Evolutionary conservation across 2,888 invertebrate genomes (phyloP).

Genomic region (Sepiola atlantica): DNA sequence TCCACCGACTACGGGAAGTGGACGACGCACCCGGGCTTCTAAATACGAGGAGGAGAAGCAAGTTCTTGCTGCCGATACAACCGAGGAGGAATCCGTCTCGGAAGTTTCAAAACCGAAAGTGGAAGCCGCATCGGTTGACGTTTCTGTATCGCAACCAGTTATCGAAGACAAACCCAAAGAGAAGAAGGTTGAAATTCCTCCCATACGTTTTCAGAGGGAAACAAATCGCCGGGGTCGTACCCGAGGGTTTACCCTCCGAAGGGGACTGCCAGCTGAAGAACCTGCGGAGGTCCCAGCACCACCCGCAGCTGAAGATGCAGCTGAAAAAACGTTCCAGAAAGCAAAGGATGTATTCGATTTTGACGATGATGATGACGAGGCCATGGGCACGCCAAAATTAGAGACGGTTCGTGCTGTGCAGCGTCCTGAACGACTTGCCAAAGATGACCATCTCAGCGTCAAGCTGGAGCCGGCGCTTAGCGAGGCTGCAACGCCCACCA

Average conservation of each 20-base stretch:
- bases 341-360: constrained; percentile 46
- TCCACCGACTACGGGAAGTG: neutral
- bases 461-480: neutral
- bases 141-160: neutral
- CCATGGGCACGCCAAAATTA: constrained; percentile 50
- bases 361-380: constrained; percentile 52
- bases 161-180: constrained; percentile 39
- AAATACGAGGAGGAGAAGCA: constrained; percentile 42
- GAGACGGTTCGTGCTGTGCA: constrained; percentile 41
- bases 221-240: constrained; percentile 42
- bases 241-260: constrained; percentile 43
- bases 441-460: neutral
- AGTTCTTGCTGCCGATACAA: neutral
- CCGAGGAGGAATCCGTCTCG: neutral
- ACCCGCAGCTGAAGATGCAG: constrained; percentile 46
- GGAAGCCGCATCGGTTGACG: neutral
- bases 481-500: neutral
- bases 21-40: constrained; percentile 39
- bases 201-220: constrained; percentile 40
- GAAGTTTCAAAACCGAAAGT: neutral
- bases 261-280: constrained; percentile 38
- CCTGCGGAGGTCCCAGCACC: neutral
- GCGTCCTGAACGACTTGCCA: constrained; percentile 41
- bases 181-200: constrained; percentile 46
- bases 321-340: constrained; percentile 40